phyloP scores from a whole-genome alignment of 1,140 invertebrate species.

The Uloborus diversus region DNA sequence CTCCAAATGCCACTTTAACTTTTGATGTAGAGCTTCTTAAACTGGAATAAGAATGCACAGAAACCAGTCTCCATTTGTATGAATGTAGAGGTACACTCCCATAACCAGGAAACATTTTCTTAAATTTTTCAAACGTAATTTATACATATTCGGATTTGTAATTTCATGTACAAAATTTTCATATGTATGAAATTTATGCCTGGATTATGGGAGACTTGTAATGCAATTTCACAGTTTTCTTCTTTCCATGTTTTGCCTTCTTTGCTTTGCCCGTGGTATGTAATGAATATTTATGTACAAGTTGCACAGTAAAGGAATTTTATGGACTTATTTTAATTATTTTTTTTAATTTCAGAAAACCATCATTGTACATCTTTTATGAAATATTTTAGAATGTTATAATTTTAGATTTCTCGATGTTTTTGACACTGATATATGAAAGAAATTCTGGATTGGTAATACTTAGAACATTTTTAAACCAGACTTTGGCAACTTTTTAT shows the following conservation, averaged over 20 bases:
- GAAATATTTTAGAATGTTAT: too few species aligned
- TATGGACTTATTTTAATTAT: background rate
- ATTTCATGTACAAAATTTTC: background rate
- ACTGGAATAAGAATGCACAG: constrained; percentile 72
- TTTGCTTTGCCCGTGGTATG: background rate
- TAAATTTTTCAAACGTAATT: too few species aligned
- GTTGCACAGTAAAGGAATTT: background rate
- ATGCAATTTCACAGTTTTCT: background rate
- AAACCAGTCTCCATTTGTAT: constrained; percentile 32
- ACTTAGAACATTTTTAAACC: too few species aligned
- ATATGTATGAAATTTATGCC: background rate
- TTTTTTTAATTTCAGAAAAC: background rate
- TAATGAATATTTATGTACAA: background rate
- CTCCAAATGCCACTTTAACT: constrained; percentile 90
- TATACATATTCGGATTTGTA: background rate
- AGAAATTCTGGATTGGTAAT: too few species aligned
- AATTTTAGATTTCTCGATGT: background rate
- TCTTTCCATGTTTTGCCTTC: background rate
- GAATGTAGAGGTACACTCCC: constrained; percentile 43
- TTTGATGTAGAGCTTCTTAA: constrained; percentile 94
- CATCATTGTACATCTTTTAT: background rate
- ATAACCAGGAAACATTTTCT: constrained; percentile 12
- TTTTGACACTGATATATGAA: background rate
- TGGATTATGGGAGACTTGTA: constrained; percentile 17
- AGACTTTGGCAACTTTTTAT: too few species aligned